A percentile compares a stretch with the other conserved stretches of the same genome.
phyloP scores from a whole-genome alignment of 2,113 vertebrate species.

The Hypocryptadius cinnamomeus region DNA sequence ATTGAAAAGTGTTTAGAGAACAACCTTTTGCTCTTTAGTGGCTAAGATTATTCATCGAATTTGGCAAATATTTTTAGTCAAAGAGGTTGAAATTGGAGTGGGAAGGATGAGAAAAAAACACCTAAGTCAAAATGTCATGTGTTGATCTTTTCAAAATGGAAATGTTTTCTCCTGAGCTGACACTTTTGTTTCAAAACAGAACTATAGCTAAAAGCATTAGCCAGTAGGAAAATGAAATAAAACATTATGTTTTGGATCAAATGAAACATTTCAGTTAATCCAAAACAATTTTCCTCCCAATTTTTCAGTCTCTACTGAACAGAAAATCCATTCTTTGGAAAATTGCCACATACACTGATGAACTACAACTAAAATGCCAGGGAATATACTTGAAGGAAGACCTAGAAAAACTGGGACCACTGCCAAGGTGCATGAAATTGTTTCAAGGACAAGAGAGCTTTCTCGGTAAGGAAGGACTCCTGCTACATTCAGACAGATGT shows the following conservation, averaged over 20 bases:
- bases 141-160: slow-evolving; percentile 51
- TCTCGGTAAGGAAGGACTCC: not conserved
- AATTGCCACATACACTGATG: not conserved
- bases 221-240: slow-evolving; percentile 46
- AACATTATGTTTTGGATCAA: slow-evolving; percentile 24
- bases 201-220: not conserved
- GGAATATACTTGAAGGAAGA: not conserved
- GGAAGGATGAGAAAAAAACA: slow-evolving; percentile 4
- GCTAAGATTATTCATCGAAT: slow-evolving; percentile 44
- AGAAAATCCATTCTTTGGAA: slow-evolving; percentile 42
- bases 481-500: not conserved
- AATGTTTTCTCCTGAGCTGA: slow-evolving; percentile 43
- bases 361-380: not conserved
- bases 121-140: slow-evolving; percentile 47
- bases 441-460: not conserved
- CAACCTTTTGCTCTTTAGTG: slow-evolving; percentile 3
- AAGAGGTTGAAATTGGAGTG: slow-evolving; percentile 5
- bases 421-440: not conserved
- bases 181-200: slow-evolving; percentile 45
- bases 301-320: slow-evolving; percentile 20
- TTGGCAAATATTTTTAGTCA: slow-evolving; percentile 37
- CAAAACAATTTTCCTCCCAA: slow-evolving; percentile 39
- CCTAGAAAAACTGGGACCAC: not conserved
- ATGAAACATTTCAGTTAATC: slow-evolving; percentile 1
- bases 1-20: not conserved